phyloP scores from a whole-genome alignment of 2,888 invertebrate genomes.

The Lamellibrachia columna region DNA sequence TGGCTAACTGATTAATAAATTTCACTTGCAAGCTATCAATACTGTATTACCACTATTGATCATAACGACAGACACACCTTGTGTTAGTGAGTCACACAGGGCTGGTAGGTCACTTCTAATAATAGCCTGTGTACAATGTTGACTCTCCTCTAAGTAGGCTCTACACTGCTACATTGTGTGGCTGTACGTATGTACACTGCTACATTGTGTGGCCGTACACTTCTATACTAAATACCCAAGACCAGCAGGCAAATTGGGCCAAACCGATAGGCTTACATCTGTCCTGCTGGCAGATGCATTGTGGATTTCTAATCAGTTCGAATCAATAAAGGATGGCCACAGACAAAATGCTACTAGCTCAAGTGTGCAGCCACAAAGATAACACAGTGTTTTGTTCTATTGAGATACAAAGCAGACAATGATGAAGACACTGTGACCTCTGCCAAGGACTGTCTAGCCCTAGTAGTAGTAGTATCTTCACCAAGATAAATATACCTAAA shows the following conservation, averaged over 20 bases:
- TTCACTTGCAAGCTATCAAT: not conserved
- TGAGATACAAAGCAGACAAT: not conserved
- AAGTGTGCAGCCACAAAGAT: not conserved
- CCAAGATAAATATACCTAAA: not conserved
- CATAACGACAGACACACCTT: not conserved
- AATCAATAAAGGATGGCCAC: constrained; percentile 1
- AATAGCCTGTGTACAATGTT: constrained; percentile 4
- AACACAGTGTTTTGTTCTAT: not conserved
- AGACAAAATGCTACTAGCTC: not conserved
- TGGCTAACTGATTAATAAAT: not conserved
- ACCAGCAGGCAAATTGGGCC: not conserved
- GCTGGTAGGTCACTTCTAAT: not conserved
- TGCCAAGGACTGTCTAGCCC: not conserved
- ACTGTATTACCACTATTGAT: not conserved
- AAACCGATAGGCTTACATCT: not conserved
- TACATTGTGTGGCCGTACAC: not conserved
- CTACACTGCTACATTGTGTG: not conserved
- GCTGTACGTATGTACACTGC: not conserved
- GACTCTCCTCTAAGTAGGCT: not conserved
- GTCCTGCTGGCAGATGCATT: not conserved
- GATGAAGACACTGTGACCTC: not conserved
- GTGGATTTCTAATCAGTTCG: constrained; percentile 7
- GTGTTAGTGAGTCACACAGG: not conserved
- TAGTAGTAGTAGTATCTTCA: not conserved
- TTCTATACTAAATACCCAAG: not conserved